Evolutionary conservation across 2,797 vertebrate species (phyloP).

Genomic region (Oreortyx pictus): DNA sequence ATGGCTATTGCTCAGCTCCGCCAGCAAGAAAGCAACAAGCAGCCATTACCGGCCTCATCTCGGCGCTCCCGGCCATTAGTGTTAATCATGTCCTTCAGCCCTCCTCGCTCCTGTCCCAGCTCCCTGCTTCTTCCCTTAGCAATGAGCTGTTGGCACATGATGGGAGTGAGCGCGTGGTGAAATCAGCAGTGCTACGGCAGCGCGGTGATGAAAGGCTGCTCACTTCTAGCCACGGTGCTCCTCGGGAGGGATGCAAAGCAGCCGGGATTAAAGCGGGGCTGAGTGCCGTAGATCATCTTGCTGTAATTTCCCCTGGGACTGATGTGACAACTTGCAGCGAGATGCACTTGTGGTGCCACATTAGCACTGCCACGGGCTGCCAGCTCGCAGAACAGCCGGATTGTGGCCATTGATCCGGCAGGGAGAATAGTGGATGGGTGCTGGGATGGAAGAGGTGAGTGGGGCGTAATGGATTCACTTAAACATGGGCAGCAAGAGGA

Average conservation of each 20-base stretch:
- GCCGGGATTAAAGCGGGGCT: not conserved
- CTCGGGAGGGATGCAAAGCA: not conserved
- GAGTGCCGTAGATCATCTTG: not conserved
- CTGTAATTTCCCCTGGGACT: slow-evolving; percentile 24
- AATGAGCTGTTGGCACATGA: accelerated
- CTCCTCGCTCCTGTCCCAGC: not conserved
- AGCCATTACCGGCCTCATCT: not conserved
- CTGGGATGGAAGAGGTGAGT: not conserved
- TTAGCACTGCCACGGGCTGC: slow-evolving; percentile 28
- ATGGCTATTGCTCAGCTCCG: not conserved
- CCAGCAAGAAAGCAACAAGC: not conserved
- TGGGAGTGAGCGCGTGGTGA: not conserved
- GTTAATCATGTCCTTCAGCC: not conserved
- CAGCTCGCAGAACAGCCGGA: not conserved
- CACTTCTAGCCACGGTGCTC: not conserved
- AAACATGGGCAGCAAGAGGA: slow-evolving; percentile 15
- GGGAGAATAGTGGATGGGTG: not conserved
- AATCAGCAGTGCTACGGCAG: not conserved
- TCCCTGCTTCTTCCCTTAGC: not conserved
- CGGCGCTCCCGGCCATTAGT: not conserved
- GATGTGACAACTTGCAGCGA: not conserved
- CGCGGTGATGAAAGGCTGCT: not conserved
- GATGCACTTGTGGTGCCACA: not conserved
- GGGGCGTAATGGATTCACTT: slow-evolving; percentile 22
- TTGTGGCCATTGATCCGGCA: not conserved